Base-by-base conservation (phyloP, 53 echinoderm and acorn worm species). In the Zoroaster sp. region DNA sequence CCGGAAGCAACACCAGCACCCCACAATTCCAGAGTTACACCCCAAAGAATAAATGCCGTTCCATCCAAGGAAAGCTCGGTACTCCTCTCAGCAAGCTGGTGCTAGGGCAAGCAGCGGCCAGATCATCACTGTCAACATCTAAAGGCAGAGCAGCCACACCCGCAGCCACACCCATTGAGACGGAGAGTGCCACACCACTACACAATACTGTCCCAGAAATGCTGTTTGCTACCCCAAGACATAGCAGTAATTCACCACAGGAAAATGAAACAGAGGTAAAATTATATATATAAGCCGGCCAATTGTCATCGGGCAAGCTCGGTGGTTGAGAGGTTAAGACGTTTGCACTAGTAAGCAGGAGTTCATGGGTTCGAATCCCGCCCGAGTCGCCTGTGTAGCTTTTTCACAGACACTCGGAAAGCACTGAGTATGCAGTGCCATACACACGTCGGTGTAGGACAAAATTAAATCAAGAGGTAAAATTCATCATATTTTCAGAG, bases 81-180 rank as follows among this genome's bases (percentile, higher is more conserved):
- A 40, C 67, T 40, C 31, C 79, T 17, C 79, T 92, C 81, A 92
- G 92, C 74, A 92, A 88, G 74, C 42, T 92, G 35, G 92, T 88
- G 5, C 92, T 92, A 2, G 80, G 81, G 4, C 81, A 92, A 25
- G 67, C 54, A 7, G 40, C 43, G 14, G 41, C 40, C 77, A 59
- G 28, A 28, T 59, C 63, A 28, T 4, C 28, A 11, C 28, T 59
- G 31, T 10, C 28, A 31, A 42, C 82, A 4, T 43, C 68, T 35
- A 32, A 5, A 39, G 66, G 32, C 43, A 67, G 42, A 43, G 1
- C 10, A 32, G 49, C 75, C 75, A 75, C 49, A 15, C 75, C 75
- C 49, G 11, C 5, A 23, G 72, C 72, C 72, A 72, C 72, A 72
- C 72, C 72, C 37, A 17, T 39, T 4, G 38, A 72, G 41, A 40